Base-by-base conservation (phyloP, 2,113 vertebrate species). In the Xerus inauris region DNA sequence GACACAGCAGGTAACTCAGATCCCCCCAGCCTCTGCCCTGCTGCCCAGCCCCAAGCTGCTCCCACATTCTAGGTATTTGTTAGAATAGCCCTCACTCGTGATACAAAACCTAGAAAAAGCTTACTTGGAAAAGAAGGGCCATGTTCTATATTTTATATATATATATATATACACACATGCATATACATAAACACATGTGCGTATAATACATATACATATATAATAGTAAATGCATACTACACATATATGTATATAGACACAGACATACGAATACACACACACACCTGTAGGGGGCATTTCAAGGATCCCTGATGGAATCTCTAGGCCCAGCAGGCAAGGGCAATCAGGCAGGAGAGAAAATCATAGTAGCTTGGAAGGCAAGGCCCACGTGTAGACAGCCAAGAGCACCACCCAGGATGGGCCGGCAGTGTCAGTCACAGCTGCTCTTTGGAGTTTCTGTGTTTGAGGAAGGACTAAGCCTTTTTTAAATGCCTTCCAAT, bases 171-270 rank as follows among this genome's bases (percentile, higher is more conserved):
- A 62, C 19, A 35, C 13, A 45, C 72, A 17, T 67, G 19, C 3
- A 7, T n/a, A n/a, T n/a, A n/a, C n/a, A n/a, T n/a, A n/a, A n/a
- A n/a, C n/a, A 12, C 71, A 14, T 3, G 6, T 13, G 2, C 16
- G 40, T 30, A 26, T 17, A 32, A 47, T 38, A 3, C 24, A 51
- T 57, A 47, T 13, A 16, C n/a, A 26, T 10, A 30, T 26, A 4
- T 38, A 38, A 17, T 71, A 28, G 40, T n/a, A 69, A 71, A 69
- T 38, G 28, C 47, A 13, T 12, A 45, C 6, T 40, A 64, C 54
- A 62, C 38, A 10, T 16, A 3, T 5, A 4, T 12, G 5, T 30
- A 14, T 49, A 6, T 49, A 8, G 10, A 3, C 3, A 5, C 1
- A 59, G n/a, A n/a, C 28, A 14, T 13, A 1, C 2, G 6, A 0